phyloP scores from a whole-genome alignment of 1,140 invertebrate species.

The Matsumurasca onukii region DNA sequence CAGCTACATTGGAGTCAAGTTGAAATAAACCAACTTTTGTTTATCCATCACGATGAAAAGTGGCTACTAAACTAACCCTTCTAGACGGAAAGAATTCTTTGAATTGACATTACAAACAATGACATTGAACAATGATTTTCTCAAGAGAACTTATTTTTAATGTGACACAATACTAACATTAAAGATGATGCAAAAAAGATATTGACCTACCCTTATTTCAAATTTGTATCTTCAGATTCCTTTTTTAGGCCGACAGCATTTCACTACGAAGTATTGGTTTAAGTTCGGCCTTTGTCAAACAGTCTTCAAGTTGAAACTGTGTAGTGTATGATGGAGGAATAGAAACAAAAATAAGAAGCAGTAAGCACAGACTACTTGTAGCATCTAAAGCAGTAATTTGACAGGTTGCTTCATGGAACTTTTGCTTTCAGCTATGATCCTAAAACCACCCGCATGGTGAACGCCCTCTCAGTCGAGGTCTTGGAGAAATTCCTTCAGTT shows the following conservation, averaged over 20 bases:
- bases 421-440: slow-evolving; percentile 13
- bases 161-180: too few relatives aligned
- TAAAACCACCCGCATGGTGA: slow-evolving; percentile 8
- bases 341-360: not conserved
- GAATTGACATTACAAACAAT: too few relatives aligned
- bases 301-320: not conserved
- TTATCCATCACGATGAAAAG: too few relatives aligned
- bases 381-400: not conserved
- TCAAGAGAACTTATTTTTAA: too few relatives aligned
- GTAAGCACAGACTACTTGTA: not conserved
- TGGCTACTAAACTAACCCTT: too few relatives aligned
- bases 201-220: too few relatives aligned
- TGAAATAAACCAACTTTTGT: too few relatives aligned
- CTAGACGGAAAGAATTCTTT: too few relatives aligned
- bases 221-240: too few relatives aligned
- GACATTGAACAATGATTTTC: too few relatives aligned
- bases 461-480: not conserved
- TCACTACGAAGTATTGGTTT: not conserved
- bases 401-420: not conserved
- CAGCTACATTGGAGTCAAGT: too few relatives aligned
- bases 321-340: not conserved
- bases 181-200: too few relatives aligned
- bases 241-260: not conserved
- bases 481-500: not conserved
- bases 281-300: not conserved